Base-by-base conservation (phyloP, 2,113 vertebrate species). In the Triplophysa dalaica region DNA sequence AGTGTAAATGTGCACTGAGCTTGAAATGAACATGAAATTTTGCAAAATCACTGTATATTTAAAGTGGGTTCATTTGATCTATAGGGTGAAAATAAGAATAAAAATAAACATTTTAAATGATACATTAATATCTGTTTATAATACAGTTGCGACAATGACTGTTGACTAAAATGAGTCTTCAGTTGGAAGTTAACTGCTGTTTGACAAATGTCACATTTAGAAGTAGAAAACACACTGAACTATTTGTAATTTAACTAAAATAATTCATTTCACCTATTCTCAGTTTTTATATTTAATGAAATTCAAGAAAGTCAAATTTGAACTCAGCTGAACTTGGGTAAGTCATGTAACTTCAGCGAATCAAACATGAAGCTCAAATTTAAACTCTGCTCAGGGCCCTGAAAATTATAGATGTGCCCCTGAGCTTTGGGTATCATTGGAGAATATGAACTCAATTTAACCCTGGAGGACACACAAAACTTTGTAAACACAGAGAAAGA, bases 401-500 rank as follows among this genome's bases (percentile, higher is more conserved):
- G 10, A 16, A 69, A 70, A 70, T 6, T 48, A 48, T 19, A 29
- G 52, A 52, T 26, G 72, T 74, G 70, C 64, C 54, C n/a, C 38
- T n/a, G 63, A 56, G 54, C 17, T 58, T 12, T 76, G 72, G 43
- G 73, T 29, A 56, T 62, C 19, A 52, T 54, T 77, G 68, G 66
- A 78, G 85, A 80, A 79, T 80, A 75, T 81, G 75, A 78, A 77
- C 75, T 70, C 38, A 81, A 84, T 50, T 56, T 75, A 70, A 86
- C 85, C 84, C 83, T 78, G 26, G 54, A 79, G 81, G 56, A 72
- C 83, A 85, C 70, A 82, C 61, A 62, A 79, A 85, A 83, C 26
- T 33, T 17, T 52, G 68, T 8, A n/a, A 70, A 87, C 86, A 85
- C 82, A 93, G 91, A 90, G 89, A 89, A 86, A 84, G 77, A 87